Conservation (phyloP, 1,140 invertebrate species). For the roundworm (Caenorhabditis elegans) region DNA sequence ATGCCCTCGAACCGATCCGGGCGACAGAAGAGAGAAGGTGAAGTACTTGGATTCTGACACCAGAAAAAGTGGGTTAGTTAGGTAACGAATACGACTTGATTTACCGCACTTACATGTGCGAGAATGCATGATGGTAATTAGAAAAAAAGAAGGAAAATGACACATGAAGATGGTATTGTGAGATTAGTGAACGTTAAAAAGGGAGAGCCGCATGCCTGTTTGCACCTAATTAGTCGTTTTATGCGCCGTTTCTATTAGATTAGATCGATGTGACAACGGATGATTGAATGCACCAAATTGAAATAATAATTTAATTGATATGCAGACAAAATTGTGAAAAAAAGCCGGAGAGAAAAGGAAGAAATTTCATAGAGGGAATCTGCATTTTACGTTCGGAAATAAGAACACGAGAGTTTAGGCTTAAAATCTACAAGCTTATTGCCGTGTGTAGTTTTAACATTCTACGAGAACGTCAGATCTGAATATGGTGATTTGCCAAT, state of each 20-base stretch:
- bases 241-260: neutral
- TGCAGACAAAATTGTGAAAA: no score
- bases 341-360: no score
- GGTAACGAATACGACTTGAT: neutral
- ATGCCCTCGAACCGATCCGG: constrained; percentile 22
- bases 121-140: neutral
- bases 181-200: constrained; percentile 15
- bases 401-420: no score
- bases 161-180: neutral
- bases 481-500: no score
- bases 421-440: no score
- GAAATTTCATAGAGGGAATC: no score
- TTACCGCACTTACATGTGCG: neutral
- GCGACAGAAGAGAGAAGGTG: neutral
- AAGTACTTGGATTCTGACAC: constrained; percentile 26
- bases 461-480: no score
- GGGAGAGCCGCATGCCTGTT: neutral
- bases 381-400: no score
- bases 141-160: neutral
- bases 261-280: neutral
- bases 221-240: constrained; percentile 16
- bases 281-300: neutral
- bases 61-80: constrained; percentile 8
- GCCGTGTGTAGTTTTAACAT: no score
- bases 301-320: no score